Evolutionary conservation across 2,888 invertebrate species (phyloP).

Genomic region (Netelia fuscicornis): DNA sequence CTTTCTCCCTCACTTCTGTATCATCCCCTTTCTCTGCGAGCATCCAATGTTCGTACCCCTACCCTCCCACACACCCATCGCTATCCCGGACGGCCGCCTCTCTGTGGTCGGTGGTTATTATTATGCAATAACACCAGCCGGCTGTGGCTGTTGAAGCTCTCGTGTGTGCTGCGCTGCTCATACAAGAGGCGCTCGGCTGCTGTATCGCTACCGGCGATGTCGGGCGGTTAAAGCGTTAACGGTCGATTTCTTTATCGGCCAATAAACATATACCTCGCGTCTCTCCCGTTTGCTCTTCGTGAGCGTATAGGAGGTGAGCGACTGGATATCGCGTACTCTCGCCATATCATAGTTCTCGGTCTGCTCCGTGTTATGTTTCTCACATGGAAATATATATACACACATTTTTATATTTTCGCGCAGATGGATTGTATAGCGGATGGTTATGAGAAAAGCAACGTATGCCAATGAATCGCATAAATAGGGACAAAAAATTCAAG

Average conservation of each 20-base stretch:
- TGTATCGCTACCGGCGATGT: conserved; percentile 42
- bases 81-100: conserved; percentile 45
- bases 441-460: not conserved
- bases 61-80: conserved; percentile 21
- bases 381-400: not conserved
- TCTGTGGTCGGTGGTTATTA: conserved; percentile 69
- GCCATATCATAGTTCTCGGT: conserved; percentile 25
- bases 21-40: not conserved
- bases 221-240: conserved; percentile 68
- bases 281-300: conserved; percentile 39
- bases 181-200: conserved; percentile 22
- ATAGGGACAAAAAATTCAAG: not conserved
- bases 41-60: conserved; percentile 33
- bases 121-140: conserved; percentile 70
- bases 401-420: not conserved
- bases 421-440: not conserved
- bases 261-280: conserved; percentile 51
- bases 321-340: conserved; percentile 16
- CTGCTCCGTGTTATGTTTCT: not conserved
- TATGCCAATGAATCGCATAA: not conserved
- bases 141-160: conserved; percentile 58
- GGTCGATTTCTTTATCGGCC: conserved; percentile 65
- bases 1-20: conserved; percentile 4
- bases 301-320: conserved; percentile 21
- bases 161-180: conserved; percentile 6